These are phyloP conservation scores for Megathymus violae DNA, from an alignment of 1,140 invertebrate genomes.

Conservation along the genomic window DNA sequence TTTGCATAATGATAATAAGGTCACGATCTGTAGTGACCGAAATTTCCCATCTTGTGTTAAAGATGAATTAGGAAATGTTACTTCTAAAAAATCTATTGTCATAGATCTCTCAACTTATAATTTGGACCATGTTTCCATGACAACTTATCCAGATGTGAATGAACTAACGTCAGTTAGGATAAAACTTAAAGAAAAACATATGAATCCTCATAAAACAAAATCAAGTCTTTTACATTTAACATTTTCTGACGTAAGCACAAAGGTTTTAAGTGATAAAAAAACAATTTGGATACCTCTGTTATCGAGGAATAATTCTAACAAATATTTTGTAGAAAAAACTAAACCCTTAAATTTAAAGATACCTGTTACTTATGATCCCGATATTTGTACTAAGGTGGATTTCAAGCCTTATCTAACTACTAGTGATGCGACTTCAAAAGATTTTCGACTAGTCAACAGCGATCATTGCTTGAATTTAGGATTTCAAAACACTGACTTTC, in stretches of 20 bases:
- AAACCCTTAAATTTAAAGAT: slow-evolving; percentile 7
- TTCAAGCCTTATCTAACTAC: slow-evolving; percentile 56
- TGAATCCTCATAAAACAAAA: slow-evolving; percentile 37
- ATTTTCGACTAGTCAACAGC: slow-evolving; percentile 40
- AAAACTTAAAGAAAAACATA: slow-evolving; percentile 53
- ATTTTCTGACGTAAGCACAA: slow-evolving; percentile 38
- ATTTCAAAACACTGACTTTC: slow-evolving; percentile 34
- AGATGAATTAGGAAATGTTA: slow-evolving; percentile 45
- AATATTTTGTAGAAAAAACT: slow-evolving; percentile 34
- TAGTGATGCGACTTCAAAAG: slow-evolving; percentile 57
- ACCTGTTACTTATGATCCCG: slow-evolving; percentile 19
- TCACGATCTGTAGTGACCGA: slow-evolving; percentile 11
- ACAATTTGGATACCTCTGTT: slow-evolving; percentile 4
- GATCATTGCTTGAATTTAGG: slow-evolving; percentile 43
- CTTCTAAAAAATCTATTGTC: slow-evolving; percentile 48
- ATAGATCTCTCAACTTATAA: slow-evolving; percentile 60
- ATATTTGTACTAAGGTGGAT: slow-evolving; percentile 31
- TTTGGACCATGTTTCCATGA: slow-evolving; percentile 57
- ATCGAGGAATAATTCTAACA: slow-evolving; percentile 30
- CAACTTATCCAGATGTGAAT: slow-evolving; percentile 39
- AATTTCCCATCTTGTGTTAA: slow-evolving; percentile 16
- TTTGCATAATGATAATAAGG: slow-evolving; percentile 14
- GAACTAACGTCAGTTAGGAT: slow-evolving; percentile 50
- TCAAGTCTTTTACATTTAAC: slow-evolving; percentile 42
- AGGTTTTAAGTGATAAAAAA: neutral